Conservation (phyloP, 1,140 invertebrate genomes). For the Drosophila nasuta region DNA sequence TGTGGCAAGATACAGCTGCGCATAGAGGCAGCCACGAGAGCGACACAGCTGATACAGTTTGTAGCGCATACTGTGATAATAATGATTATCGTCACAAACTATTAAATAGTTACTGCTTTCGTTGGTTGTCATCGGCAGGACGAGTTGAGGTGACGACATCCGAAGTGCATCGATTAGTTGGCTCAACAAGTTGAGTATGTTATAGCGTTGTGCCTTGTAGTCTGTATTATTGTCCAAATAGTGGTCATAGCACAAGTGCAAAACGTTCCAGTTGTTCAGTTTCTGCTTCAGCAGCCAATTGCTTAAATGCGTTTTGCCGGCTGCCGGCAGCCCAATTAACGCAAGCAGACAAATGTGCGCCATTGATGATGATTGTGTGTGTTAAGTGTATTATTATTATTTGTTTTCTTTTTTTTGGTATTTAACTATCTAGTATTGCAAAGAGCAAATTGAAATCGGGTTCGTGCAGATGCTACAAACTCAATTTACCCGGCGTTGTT, state of each 20-base stretch:
- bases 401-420: neutral
- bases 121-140: no score
- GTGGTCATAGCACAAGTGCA: slow-evolving; percentile 75
- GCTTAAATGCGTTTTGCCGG: slow-evolving; percentile 67
- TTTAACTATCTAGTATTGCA: slow-evolving; percentile 67
- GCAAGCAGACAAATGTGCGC: slow-evolving; percentile 61
- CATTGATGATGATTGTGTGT: slow-evolving; percentile 38
- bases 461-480: slow-evolving; percentile 57
- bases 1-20: slow-evolving; percentile 55
- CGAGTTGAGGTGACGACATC: neutral
- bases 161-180: slow-evolving; percentile 43
- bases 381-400: slow-evolving; percentile 5
- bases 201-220: slow-evolving; percentile 56
- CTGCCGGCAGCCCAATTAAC: slow-evolving; percentile 70
- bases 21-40: slow-evolving; percentile 38
- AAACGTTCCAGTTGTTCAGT: slow-evolving; percentile 37
- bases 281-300: slow-evolving; percentile 44
- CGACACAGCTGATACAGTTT: slow-evolving; percentile 64
- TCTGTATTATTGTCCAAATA: slow-evolving; percentile 32
- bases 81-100: slow-evolving; percentile 78
- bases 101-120: slow-evolving; percentile 36
- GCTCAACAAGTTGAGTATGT: slow-evolving; percentile 37
- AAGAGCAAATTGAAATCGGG: slow-evolving; percentile 57
- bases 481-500: slow-evolving; percentile 33
- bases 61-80: slow-evolving; percentile 77